Percentiles rank a stretch among this genome's conserved stretches.
These are phyloP conservation scores for Orgyia antiqua DNA, from an alignment of 2,888 invertebrate species.

Conservation along the genomic window DNA sequence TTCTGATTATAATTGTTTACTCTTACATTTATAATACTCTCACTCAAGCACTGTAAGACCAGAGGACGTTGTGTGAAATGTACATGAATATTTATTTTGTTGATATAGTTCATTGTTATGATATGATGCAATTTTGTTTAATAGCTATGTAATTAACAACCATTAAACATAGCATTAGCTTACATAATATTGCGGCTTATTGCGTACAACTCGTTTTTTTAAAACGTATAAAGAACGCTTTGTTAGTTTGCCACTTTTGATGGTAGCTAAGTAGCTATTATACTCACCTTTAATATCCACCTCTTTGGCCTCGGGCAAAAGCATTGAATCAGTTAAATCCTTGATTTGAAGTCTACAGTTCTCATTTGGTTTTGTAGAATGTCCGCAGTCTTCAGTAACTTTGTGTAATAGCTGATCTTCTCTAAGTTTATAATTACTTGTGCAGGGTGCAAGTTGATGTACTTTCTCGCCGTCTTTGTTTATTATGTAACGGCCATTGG, in stretches of 20 bases:
- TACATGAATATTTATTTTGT: no score
- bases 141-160: background rate
- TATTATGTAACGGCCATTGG: slow-evolving; percentile 41
- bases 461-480: slow-evolving; percentile 34
- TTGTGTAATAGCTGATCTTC: slow-evolving; percentile 29
- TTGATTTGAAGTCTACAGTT: slow-evolving; percentile 38
- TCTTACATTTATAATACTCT: no score
- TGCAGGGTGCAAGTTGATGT: slow-evolving; percentile 47
- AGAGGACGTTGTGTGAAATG: no score
- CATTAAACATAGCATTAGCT: no score
- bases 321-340: slow-evolving; percentile 26
- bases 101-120: no score
- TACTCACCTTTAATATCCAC: slow-evolving; percentile 39
- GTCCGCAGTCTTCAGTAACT: background rate
- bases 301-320: slow-evolving; percentile 32
- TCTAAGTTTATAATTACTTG: slow-evolving; percentile 40
- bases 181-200: no score
- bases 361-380: background rate
- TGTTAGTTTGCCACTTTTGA: no score
- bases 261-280: no score
- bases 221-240: no score
- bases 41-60: no score
- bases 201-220: no score
- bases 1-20: no score
- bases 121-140: background rate